A percentile compares a stretch with the other conserved stretches of the same genome.
Evolutionary conservation across 1,140 invertebrate genomes (phyloP).

Genomic region (Lasioglossum baleicum): DNA sequence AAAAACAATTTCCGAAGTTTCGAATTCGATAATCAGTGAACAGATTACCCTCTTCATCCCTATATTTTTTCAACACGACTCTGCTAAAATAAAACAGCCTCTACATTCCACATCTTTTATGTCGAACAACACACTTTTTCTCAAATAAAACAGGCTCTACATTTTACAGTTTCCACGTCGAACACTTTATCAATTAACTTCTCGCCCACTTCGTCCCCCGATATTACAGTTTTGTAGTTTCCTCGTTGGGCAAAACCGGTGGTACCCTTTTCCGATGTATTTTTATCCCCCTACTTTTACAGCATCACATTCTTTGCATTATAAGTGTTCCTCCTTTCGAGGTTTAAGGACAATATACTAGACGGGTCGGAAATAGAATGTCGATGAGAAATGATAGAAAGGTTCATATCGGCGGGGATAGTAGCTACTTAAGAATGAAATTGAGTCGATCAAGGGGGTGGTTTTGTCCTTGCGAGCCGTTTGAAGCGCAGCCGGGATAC

Average conservation of each 20-base stretch:
- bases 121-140: no score
- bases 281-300: not conserved
- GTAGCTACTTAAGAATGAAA: not conserved
- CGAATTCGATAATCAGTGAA: no score
- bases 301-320: not conserved
- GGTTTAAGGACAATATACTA: not conserved
- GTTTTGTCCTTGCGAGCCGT: conserved; percentile 28
- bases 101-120: no score
- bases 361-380: not conserved
- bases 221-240: no score
- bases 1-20: not conserved
- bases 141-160: no score
- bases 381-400: not conserved
- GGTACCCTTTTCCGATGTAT: not conserved
- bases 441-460: not conserved
- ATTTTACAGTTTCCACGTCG: no score
- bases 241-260: no score
- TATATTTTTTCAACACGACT: no score
- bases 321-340: not conserved
- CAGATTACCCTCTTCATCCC: no score
- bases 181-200: no score
- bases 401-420: not conserved
- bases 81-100: no score
- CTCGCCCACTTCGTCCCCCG: no score
- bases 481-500: conserved; percentile 13